A percentile compares a stretch with the other conserved stretches of the same genome.
Conservation (phyloP, 1,140 invertebrate genomes). For the Leptopilina clavipes region DNA sequence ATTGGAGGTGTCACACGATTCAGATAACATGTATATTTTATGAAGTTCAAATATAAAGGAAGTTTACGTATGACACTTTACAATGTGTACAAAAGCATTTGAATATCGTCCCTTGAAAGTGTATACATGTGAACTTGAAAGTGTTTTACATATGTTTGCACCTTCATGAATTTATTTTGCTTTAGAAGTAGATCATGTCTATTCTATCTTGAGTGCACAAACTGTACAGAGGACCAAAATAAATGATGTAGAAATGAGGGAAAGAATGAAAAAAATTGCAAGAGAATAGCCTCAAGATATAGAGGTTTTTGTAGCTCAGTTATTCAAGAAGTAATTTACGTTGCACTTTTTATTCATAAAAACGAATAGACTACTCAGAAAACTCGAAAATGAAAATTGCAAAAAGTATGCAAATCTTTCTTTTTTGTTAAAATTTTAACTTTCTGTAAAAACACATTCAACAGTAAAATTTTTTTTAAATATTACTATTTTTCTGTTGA, state of each 20-base stretch:
- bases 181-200: background rate
- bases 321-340: slow-evolving; percentile 19
- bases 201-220: background rate
- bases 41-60: background rate
- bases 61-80: background rate
- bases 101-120: background rate
- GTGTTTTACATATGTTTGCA: slow-evolving; percentile 5
- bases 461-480: too few relatives aligned
- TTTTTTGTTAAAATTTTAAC: background rate
- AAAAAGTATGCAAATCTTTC: background rate
- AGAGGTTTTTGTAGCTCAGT: slow-evolving; percentile 6
- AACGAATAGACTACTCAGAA: background rate
- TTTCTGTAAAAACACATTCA: background rate
- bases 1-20: background rate
- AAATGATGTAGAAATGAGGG: slow-evolving; percentile 8
- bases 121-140: background rate
- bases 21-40: background rate
- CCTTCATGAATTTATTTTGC: slow-evolving; percentile 1
- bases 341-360: background rate
- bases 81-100: background rate
- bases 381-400: too few relatives aligned
- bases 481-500: too few relatives aligned
- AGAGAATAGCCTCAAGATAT: background rate
- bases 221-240: background rate
- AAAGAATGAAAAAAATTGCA: background rate